Evolutionary conservation across 2,113 vertebrate genomes (phyloP).

Genomic region (Channa maculata): DNA sequence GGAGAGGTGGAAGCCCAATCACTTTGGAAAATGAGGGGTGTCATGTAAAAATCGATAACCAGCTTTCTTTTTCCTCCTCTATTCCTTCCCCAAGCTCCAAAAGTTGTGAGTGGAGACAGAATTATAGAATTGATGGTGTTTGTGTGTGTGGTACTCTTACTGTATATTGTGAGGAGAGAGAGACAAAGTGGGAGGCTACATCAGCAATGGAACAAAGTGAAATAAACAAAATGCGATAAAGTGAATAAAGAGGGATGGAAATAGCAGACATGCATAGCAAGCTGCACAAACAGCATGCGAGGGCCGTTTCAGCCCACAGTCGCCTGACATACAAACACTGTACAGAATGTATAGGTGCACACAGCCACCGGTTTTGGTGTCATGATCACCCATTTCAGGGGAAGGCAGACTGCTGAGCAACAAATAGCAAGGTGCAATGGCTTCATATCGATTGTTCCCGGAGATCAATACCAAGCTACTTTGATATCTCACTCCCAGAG

Average conservation of each 20-base stretch:
- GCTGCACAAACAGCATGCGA: neutral
- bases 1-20: slow-evolving; percentile 48
- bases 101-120: neutral
- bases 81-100: neutral
- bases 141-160: neutral
- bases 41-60: slow-evolving; percentile 64
- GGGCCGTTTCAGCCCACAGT: neutral
- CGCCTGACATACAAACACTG: neutral
- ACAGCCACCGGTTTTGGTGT: slow-evolving; percentile 54
- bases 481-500: slow-evolving; percentile 78
- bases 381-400: slow-evolving; percentile 62
- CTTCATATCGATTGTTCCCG: slow-evolving; percentile 69
- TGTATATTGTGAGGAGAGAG: neutral
- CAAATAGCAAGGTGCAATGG: slow-evolving; percentile 77
- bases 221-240: slow-evolving; percentile 16
- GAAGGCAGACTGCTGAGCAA: slow-evolving; percentile 71
- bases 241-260: slow-evolving; percentile 3
- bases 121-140: slow-evolving; percentile 2
- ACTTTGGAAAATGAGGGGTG: slow-evolving; percentile 63
- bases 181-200: neutral
- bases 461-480: slow-evolving; percentile 75
- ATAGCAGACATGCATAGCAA: slow-evolving; percentile 12
- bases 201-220: neutral
- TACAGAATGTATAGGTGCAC: neutral
- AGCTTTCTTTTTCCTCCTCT: neutral